Evolutionary conservation across 2,113 vertebrate species (phyloP).

Genomic region (Antennarius striatus): DNA sequence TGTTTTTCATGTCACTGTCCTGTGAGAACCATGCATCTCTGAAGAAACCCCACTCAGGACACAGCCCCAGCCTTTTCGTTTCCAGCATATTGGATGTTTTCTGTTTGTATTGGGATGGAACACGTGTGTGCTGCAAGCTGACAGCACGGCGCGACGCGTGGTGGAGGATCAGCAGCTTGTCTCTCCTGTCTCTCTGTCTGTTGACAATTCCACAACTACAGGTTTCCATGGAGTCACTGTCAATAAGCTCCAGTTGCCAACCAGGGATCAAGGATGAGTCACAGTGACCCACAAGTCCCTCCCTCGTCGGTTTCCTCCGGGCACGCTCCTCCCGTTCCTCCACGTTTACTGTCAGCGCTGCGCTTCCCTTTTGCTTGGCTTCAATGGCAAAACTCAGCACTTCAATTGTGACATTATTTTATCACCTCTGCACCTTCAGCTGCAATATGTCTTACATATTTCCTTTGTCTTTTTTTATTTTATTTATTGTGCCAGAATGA

Average conservation of each 20-base stretch:
- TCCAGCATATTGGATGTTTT: no score
- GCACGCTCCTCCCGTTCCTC: constrained; percentile 56
- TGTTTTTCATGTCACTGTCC: no score
- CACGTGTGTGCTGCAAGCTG: not conserved
- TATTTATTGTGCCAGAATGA: not conserved
- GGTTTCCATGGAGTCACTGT: constrained; percentile 64
- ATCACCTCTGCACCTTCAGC: not conserved
- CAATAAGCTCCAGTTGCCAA: constrained; percentile 74
- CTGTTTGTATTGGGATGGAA: constrained; percentile 12
- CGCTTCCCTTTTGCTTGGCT: constrained; percentile 25
- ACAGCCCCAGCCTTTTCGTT: not conserved
- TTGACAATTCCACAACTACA: constrained; percentile 77
- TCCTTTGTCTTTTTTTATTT: not conserved
- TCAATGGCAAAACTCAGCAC: constrained; percentile 5
- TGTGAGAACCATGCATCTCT: not conserved
- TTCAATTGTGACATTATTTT: not conserved
- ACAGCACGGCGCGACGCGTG: constrained; percentile 5
- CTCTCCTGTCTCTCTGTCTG: constrained; percentile 54
- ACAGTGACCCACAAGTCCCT: constrained; percentile 55
- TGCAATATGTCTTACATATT: not conserved
- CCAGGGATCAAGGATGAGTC: constrained; percentile 64
- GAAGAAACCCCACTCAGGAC: no score
- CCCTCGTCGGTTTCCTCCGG: constrained; percentile 54
- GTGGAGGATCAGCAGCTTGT: constrained; percentile 28
- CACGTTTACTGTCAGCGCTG: constrained; percentile 59